phyloP scores from a whole-genome alignment of 2,797 vertebrate species.

The Acridotheres tristis region DNA sequence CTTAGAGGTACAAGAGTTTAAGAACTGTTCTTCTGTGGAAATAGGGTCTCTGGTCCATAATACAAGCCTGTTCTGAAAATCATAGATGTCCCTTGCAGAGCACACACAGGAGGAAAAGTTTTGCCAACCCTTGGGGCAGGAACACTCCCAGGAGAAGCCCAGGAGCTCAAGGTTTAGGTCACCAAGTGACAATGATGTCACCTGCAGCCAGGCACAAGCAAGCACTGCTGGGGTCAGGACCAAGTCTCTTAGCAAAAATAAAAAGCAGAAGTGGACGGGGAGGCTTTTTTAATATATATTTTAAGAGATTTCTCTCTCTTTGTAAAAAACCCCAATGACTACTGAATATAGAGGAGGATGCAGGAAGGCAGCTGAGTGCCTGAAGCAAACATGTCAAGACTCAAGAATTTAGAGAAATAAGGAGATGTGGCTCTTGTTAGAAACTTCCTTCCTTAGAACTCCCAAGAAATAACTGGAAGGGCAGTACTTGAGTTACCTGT shows the following conservation, averaged over 20 bases:
- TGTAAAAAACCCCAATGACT: not conserved
- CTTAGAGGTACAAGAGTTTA: not conserved
- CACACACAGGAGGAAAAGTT: not conserved
- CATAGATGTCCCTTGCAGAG: not conserved
- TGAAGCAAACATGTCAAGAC: not conserved
- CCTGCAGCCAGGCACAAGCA: not conserved
- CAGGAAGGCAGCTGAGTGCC: not conserved
- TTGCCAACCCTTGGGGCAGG: not conserved
- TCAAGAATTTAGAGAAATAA: not conserved
- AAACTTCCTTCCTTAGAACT: not conserved
- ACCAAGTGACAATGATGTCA: not conserved
- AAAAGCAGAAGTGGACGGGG: not conserved
- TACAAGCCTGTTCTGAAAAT: not conserved
- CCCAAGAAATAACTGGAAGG: not conserved
- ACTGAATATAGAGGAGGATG: not conserved
- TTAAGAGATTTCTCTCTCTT: not conserved
- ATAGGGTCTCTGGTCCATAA: not conserved
- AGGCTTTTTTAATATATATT: not conserved
- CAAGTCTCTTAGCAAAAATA: not conserved
- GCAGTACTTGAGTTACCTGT: not conserved
- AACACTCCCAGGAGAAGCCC: not conserved
- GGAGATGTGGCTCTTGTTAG: not conserved
- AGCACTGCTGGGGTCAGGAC: not conserved
- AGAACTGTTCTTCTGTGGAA: not conserved
- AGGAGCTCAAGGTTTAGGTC: not conserved